phyloP scores from a whole-genome alignment of 2,888 invertebrate species.

The Heteropelma amictum region DNA sequence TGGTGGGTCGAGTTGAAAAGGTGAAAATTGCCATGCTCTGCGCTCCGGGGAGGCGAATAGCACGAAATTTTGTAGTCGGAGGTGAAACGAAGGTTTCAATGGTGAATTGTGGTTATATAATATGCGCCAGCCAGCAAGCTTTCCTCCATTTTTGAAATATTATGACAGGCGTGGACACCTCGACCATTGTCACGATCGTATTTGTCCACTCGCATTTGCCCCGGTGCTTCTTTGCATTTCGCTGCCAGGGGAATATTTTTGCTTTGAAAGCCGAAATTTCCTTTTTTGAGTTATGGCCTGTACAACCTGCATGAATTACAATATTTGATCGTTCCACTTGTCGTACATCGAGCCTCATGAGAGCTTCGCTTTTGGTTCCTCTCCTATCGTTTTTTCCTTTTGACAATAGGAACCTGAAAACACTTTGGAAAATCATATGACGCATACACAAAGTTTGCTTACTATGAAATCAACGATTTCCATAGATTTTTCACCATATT shows the following conservation, averaged over 20 bases:
- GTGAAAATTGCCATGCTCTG: constrained; percentile 22
- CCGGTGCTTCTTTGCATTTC: background rate
- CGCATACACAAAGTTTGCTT: background rate
- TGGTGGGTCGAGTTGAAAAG: constrained; percentile 32
- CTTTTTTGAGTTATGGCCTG: background rate
- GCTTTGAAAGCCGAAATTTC: background rate
- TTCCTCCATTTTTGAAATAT: constrained; percentile 40
- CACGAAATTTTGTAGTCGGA: background rate
- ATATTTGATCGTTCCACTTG: constrained; percentile 53
- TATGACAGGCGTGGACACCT: constrained; percentile 54
- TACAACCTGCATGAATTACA: constrained; percentile 36
- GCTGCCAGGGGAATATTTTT: constrained; percentile 7
- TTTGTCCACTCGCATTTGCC: constrained; percentile 28
- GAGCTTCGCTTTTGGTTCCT: background rate
- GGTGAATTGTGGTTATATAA: constrained; percentile 4
- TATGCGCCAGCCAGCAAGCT: background rate
- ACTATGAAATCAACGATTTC: constrained; percentile 1
- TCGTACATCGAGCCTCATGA: background rate
- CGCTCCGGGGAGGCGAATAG: constrained; percentile 3
- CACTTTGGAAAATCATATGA: background rate
- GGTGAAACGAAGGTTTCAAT: background rate
- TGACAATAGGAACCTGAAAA: background rate
- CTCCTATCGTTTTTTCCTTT: background rate
- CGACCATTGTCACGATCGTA: constrained; percentile 32
- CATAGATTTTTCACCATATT: background rate